A percentile compares a stretch with the other conserved stretches of the same genome.
phyloP scores from a whole-genome alignment of 2,888 invertebrate genomes.

The Drosophila tripunctata region DNA sequence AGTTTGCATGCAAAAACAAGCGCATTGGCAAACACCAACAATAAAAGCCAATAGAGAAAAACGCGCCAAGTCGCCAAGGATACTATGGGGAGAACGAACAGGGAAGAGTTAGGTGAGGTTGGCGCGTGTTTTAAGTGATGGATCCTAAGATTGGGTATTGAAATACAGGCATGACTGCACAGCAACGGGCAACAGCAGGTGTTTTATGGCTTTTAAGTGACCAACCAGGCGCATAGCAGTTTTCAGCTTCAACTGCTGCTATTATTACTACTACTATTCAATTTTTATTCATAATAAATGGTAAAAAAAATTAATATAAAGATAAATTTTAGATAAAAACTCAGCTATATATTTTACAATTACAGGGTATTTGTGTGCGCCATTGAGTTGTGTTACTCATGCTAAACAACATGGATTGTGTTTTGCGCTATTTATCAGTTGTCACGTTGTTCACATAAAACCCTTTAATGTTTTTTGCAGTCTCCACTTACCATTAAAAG shows the following conservation, averaged over 20 bases:
- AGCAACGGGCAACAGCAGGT: background rate
- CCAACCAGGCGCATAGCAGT: conserved; percentile 1
- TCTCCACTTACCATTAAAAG: conserved; percentile 55
- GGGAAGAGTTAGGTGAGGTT: background rate
- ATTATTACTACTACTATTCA: background rate
- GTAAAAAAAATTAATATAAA: too few relatives aligned
- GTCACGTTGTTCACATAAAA: conserved; percentile 60
- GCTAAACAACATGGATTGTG: too few relatives aligned
- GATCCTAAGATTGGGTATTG: conserved; percentile 6
- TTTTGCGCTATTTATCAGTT: background rate
- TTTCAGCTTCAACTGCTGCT: background rate
- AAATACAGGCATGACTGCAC: conserved; percentile 1
- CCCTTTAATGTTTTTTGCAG: conserved; percentile 52
- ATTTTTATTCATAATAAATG: too few relatives aligned
- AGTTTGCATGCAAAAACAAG: conserved; percentile 38
- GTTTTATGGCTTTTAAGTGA: conserved; percentile 14
- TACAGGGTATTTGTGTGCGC: background rate
- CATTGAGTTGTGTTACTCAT: background rate
- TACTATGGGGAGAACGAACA: background rate
- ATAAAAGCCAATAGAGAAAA: conserved; percentile 63
- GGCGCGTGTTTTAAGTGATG: conserved; percentile 15
- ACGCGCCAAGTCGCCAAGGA: conserved; percentile 8
- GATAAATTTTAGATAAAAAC: too few relatives aligned
- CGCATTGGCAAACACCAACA: conserved; percentile 38
- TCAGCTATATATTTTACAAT: too few relatives aligned